These are phyloP conservation scores for Ceratina calcarata DNA, from an alignment of 1,140 invertebrate genomes.

Conservation along the genomic window DNA sequence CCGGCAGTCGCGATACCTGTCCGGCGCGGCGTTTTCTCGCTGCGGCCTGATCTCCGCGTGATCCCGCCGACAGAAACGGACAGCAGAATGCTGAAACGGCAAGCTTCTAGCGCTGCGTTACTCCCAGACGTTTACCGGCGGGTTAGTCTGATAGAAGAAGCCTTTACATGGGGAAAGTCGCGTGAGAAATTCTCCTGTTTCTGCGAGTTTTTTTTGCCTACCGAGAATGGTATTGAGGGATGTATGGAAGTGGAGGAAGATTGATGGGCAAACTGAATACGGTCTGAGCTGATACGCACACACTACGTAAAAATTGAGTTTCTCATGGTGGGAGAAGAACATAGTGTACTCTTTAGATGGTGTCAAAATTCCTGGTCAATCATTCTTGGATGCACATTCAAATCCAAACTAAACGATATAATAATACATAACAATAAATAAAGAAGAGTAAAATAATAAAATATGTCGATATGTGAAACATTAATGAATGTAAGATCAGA, in stretches of 20 bases:
- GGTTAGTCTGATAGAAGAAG: constrained; percentile 1
- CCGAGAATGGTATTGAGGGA: not conserved
- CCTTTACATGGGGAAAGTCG: constrained; percentile 16
- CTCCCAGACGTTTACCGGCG: not conserved
- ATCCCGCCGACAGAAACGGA: constrained; percentile 38
- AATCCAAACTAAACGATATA: too few species aligned
- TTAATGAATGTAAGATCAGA: too few species aligned
- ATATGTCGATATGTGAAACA: too few species aligned
- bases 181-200: constrained; percentile 21
- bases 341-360: too few species aligned
- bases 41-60: constrained; percentile 23
- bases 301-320: too few species aligned
- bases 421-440: too few species aligned
- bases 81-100: constrained; percentile 38
- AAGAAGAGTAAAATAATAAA: too few species aligned
- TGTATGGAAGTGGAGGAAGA: not conserved
- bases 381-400: too few species aligned
- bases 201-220: not conserved
- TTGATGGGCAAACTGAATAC: not conserved
- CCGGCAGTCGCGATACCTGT: constrained; percentile 15
- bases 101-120: not conserved
- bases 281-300: too few species aligned
- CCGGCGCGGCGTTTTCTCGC: constrained; percentile 7
- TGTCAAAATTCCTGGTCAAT: too few species aligned
- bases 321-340: too few species aligned